Evolutionary conservation across 1,140 invertebrate genomes (phyloP).

Genomic region (Drosophila sucinea): DNA sequence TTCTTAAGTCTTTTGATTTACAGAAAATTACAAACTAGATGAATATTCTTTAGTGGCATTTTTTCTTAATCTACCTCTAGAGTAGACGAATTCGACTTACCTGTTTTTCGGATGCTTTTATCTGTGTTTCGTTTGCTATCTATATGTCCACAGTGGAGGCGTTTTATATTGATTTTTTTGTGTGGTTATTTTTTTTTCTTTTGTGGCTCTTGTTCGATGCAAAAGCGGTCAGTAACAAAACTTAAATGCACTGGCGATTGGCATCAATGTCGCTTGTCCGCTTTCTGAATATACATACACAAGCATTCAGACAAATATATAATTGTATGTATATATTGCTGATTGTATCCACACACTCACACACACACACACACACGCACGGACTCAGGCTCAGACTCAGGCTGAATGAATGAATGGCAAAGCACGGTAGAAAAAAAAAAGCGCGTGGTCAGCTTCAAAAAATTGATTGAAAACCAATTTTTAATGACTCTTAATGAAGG

Average conservation of each 20-base stretch:
- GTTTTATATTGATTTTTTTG: slow-evolving; percentile 58
- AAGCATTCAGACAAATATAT: not conserved
- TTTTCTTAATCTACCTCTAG: too few species aligned
- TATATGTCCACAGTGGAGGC: slow-evolving; percentile 65
- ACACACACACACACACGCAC: slow-evolving; percentile 33
- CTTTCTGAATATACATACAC: slow-evolving; percentile 53
- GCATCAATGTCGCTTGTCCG: slow-evolving; percentile 78
- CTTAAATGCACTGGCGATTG: slow-evolving; percentile 63
- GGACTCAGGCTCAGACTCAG: slow-evolving; percentile 25
- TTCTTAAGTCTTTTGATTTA: slow-evolving; percentile 63
- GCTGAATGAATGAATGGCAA: slow-evolving; percentile 58
- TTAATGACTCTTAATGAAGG: not conserved
- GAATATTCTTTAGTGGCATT: too few species aligned
- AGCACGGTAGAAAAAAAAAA: slow-evolving; percentile 29
- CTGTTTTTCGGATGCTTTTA: slow-evolving; percentile 62
- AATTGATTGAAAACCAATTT: slow-evolving; percentile 5
- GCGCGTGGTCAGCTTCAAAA: slow-evolving; percentile 61
- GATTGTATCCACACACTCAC: slow-evolving; percentile 38
- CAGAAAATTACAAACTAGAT: not conserved
- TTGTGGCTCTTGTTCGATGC: slow-evolving; percentile 54
- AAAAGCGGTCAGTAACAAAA: slow-evolving; percentile 45
- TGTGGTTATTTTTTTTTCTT: slow-evolving; percentile 24
- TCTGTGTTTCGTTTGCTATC: slow-evolving; percentile 50
- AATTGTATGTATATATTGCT: slow-evolving; percentile 10
- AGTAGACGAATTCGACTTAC: slow-evolving; percentile 64